Evolutionary conservation across 2,888 invertebrate genomes (phyloP), one percentile per base, ranked within the genome.

Genomic region (Tenthredo distinguenda): DNA sequence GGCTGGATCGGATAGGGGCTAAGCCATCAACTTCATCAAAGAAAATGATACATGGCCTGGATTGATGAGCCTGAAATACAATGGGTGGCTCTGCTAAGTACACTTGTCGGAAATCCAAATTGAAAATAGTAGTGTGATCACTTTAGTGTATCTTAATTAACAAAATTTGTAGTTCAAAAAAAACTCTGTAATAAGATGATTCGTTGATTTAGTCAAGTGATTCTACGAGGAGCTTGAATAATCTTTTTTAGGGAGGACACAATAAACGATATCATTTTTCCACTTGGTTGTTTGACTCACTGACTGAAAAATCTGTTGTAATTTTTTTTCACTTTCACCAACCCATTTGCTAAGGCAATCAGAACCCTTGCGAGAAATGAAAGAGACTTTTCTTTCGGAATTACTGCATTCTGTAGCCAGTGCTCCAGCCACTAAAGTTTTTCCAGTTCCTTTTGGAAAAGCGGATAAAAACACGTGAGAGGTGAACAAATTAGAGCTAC

Each of bases 261-360:
- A 34, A 37, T 71, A n/a, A 31, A 9, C 34, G 71, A 18, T n/a
- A 37, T 37, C n/a, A n/a, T 34, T 71, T 18, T 18, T n/a, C 37
- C 1, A 37, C 37, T 9, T n/a, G n/a, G 9, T 34, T 21, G 15
- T 77, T 74, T 34, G 43, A 86, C 86, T 88, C 87, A 95, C 96
- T 94, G 97, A 96, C 94, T 98, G 97, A 94, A 98, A 98, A 76
- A 98, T 94, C 85, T 98, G 94, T 90, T 98, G 95, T 83, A 98
- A 94, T 91, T 98, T 98, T 90, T 98, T 95, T 93, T 98, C 98
- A 47, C 98, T 98, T 94, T 98, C 98, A 10, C 98, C 98, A 15
- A 98, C 97, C 98, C 98, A 98, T 93, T 98, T 98, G 94, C 98
- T 98, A 87, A 98, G 94, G 89, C 98, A 97, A 93, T 98, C 98